Evolutionary conservation across 1,140 invertebrate genomes (phyloP), one percentile per base, ranked within the genome.

Genomic region (Mylabris phalerata): DNA sequence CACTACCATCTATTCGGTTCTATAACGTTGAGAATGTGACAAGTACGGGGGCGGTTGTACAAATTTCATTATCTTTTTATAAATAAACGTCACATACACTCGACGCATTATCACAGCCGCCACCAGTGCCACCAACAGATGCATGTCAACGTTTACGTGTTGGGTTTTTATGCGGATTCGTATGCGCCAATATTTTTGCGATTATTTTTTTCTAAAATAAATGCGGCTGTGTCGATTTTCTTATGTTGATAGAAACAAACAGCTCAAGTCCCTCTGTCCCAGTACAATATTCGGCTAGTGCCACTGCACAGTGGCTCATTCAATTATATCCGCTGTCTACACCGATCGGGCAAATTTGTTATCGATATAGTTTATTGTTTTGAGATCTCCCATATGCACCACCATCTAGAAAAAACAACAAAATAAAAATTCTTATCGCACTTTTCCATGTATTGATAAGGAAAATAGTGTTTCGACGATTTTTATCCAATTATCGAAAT

Each of bases 351-450:
- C 61, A 24, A 66, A 64, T 57, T 66, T 66, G 64, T 64, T 66
- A 60, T 57, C 64, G 48, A 66, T 66, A 66, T 64, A 55, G 47
- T 66, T 66, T 64, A 66, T 55, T 66, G 60, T 62, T 60, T 58
- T 32, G 51, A n/a, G 19, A 10, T 3, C 4, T 24, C 46, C 19
- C 46, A 27, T 45, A 13, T 45, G 43, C 9, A 6, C 5, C 11
- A 5, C 32, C 7, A 32, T 32, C 4, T 32, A 3, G 7, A 32
- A 32, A 32, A 32, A 32, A 3, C 4, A 7, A 32, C 4, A 3
- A 1, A 5, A 32, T 32, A 32, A 32, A 7, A 32, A 32, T 19
- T 19, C 19, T 19, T 19, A 19, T 19, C 19, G 19, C 19, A 19
- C 1, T 19, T 1, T 19, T 19, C 19, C 1, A 19, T 19, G 19